These are phyloP conservation scores for Balearica regulorum DNA, from an alignment of 2,797 vertebrate species.

Conservation along the genomic window DNA sequence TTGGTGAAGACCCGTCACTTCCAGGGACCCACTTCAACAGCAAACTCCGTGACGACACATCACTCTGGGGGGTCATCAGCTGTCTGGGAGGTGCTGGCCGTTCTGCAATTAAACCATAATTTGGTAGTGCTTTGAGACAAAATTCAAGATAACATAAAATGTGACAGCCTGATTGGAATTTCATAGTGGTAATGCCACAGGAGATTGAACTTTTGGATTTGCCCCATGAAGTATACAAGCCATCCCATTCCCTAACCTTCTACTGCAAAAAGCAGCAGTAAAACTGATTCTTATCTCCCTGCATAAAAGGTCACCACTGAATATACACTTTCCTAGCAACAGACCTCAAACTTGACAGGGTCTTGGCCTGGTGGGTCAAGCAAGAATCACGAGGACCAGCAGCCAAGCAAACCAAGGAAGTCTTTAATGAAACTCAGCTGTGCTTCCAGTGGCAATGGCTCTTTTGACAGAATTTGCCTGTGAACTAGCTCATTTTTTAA, in stretches of 20 bases:
- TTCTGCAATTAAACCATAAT: slow-evolving; percentile 72
- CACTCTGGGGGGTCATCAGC: slow-evolving; percentile 81
- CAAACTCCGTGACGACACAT: slow-evolving; percentile 84
- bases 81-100: slow-evolving; percentile 88
- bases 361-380: neutral
- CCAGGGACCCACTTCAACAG: slow-evolving; percentile 86
- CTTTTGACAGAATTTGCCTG: neutral
- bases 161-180: neutral
- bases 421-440: neutral
- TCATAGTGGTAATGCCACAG: neutral
- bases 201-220: neutral
- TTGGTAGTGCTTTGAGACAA: neutral
- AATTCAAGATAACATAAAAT: neutral
- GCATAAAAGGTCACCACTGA: neutral
- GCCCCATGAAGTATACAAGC: neutral
- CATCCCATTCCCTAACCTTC: neutral
- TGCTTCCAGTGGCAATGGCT: neutral
- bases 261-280: neutral
- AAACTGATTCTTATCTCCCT: neutral
- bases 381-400: neutral
- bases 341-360: neutral
- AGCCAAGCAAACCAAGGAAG: neutral
- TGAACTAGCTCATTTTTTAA: neutral
- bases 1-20: slow-evolving; percentile 86
- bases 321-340: neutral